Evolutionary conservation across 2,888 invertebrate species (phyloP), one percentile per base, ranked within the genome.

Genomic region (Sphaerophoria taeniata): DNA sequence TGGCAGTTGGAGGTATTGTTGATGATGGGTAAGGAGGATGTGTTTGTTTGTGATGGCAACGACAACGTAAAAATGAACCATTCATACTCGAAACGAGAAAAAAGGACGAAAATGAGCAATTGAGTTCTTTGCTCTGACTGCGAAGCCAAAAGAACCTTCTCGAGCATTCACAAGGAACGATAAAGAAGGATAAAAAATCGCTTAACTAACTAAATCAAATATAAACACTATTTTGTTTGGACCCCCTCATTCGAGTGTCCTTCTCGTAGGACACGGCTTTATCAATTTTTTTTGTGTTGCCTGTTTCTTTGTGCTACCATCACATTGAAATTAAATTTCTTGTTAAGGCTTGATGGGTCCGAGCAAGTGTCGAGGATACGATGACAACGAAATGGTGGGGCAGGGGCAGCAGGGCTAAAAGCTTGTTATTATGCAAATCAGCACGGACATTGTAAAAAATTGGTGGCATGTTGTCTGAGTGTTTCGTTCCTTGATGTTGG

Each of bases 191-290:
- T 81, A 70, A 77, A 60, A 85, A 85, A 81, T 81, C 81, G 85
- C 81, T 81, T 85, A 72, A 76, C 85, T 85, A 85, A 85, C 85
- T 85, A 85, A 85, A 85, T 85, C 85, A 85, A 85, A 81, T 77
- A 81, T 85, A 85, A 81, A 81, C 81, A 85, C 78, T 77, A 77
- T 43, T 72, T 58, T 49, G 31, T 72, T 63, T 69, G 47, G 61
- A 56, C 47, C 2, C 49, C 14, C n/a, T 56, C 63, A 24, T 24
- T 24, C 43, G 12, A 43, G 39, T 7, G 39, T 7, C 67, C 61
- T 69, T 34, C 58, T 47, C 73, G 11, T 70, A 39, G 43, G 61
- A 70, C 7, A 3, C 16, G 3, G 6, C 49, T 4, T 1, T n/a
- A n/a, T 49, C 47, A 24, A 24, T 24, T 24, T 24, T 24, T 24